phyloP scores from a whole-genome alignment of 2,113 vertebrate species.

The Corythoichthys haematopterus region DNA sequence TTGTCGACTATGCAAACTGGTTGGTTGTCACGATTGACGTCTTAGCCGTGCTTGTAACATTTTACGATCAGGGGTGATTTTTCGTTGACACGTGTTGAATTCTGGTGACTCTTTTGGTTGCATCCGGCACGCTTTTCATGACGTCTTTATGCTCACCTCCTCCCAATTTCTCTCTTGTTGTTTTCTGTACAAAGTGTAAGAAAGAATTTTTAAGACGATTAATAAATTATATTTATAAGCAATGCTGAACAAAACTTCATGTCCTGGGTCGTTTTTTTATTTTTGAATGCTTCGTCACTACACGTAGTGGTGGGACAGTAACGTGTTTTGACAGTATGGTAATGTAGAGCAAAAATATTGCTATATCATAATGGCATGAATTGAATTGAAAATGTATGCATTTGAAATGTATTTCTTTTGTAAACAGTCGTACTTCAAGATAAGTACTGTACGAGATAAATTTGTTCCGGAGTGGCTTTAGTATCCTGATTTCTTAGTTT shows the following conservation, averaged over 20 bases:
- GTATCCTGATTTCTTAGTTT: too few species aligned
- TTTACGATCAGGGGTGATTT: conserved; percentile 61
- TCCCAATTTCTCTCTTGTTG: conserved; percentile 67
- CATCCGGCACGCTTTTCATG: conserved; percentile 76
- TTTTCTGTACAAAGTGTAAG: conserved; percentile 96
- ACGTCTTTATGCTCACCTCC: conserved; percentile 68
- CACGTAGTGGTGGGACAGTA: background rate
- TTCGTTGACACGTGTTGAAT: conserved; percentile 65
- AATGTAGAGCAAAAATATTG: too few species aligned
- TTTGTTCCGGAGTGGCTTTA: too few species aligned
- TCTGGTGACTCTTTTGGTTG: conserved; percentile 54
- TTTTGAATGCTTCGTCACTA: background rate
- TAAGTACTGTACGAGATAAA: too few species aligned
- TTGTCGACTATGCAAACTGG: conserved; percentile 94
- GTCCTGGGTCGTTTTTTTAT: conserved; percentile 2
- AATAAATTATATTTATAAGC: conserved; percentile 99
- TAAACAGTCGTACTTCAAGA: too few species aligned
- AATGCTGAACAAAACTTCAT: conserved; percentile 62
- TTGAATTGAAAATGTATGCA: too few species aligned
- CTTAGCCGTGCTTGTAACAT: conserved; percentile 75
- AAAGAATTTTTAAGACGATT: conserved; percentile 96
- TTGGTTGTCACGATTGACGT: conserved; percentile 77
- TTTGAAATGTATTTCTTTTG: too few species aligned
- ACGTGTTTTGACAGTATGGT: too few species aligned
- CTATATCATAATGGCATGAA: too few species aligned